These are phyloP conservation scores for Syngnathoides biaculeatus DNA, from an alignment of 2,113 vertebrate species.

Conservation along the genomic window DNA sequence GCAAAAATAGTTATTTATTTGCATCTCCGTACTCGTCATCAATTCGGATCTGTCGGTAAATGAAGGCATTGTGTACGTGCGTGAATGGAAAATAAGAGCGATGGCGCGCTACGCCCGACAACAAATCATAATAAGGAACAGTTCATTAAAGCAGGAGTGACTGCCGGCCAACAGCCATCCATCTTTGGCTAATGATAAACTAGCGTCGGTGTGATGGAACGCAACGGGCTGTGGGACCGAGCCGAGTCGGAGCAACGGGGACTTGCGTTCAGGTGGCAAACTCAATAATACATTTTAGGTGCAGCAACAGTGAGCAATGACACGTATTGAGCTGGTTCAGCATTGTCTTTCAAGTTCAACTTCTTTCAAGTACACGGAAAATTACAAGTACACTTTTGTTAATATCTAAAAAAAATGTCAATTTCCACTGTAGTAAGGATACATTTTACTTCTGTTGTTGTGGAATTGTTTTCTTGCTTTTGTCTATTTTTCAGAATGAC, in stretches of 20 bases:
- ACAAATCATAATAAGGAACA: slow-evolving; percentile 59
- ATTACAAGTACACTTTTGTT: not conserved
- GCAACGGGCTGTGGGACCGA: slow-evolving; percentile 26
- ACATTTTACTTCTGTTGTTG: not conserved
- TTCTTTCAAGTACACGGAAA: not conserved
- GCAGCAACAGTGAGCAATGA: slow-evolving; percentile 11
- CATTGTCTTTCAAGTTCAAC: not conserved
- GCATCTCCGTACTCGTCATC: slow-evolving; percentile 18
- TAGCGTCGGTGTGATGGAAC: slow-evolving; percentile 33
- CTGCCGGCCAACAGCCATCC: slow-evolving; percentile 52
- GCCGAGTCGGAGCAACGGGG: slow-evolving; percentile 31
- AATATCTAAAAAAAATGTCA: not conserved
- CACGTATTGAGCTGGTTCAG: slow-evolving; percentile 3
- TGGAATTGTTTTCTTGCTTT: not conserved
- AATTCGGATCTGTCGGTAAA: slow-evolving; percentile 48
- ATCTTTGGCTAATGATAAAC: slow-evolving; percentile 50
- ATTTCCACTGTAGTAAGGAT: not conserved
- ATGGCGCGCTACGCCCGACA: slow-evolving; percentile 32
- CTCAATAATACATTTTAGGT: slow-evolving; percentile 12
- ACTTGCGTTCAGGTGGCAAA: slow-evolving; percentile 26
- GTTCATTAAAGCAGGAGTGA: slow-evolving; percentile 52
- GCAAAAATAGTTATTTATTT: slow-evolving; percentile 15
- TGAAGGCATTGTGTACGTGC: slow-evolving; percentile 43
- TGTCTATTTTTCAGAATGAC: not conserved
- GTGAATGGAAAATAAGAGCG: slow-evolving; percentile 41